Conservation (phyloP, 1,140 invertebrate genomes). For the Pteromalus puparum region DNA sequence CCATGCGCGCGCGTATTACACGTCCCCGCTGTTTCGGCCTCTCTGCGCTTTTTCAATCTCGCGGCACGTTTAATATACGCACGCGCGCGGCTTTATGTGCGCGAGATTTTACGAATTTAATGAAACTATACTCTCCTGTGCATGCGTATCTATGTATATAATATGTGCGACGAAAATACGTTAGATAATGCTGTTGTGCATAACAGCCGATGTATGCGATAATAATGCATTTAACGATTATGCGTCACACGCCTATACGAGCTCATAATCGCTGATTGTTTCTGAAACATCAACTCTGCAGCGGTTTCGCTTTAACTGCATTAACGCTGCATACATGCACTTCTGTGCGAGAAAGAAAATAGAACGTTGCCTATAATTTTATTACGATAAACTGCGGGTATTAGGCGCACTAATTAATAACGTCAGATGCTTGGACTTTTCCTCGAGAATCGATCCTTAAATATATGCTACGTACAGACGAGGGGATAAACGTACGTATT, state of each 20-base stretch:
- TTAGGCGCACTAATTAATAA: too few relatives aligned
- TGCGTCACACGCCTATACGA: conserved; percentile 28
- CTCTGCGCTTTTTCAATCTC: not conserved
- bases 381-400: too few relatives aligned
- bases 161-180: too few relatives aligned
- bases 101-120: too few relatives aligned
- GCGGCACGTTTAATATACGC: not conserved
- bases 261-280: conserved; percentile 54
- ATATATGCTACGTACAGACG: not conserved
- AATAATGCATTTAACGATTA: conserved; percentile 57
- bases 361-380: not conserved
- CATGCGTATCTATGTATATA: too few relatives aligned
- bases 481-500: not conserved
- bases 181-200: too few relatives aligned
- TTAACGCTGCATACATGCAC: not conserved
- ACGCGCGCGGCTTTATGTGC: not conserved
- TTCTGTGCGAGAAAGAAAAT: not conserved
- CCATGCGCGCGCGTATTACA: not conserved
- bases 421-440: not conserved
- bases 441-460: not conserved
- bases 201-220: too few relatives aligned
- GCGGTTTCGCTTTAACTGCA: not conserved
- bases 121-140: too few relatives aligned
- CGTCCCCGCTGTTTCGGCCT: not conserved
- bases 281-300: too few relatives aligned